Conservation (phyloP, 2,113 vertebrate species). For the Sorex araneus region DNA sequence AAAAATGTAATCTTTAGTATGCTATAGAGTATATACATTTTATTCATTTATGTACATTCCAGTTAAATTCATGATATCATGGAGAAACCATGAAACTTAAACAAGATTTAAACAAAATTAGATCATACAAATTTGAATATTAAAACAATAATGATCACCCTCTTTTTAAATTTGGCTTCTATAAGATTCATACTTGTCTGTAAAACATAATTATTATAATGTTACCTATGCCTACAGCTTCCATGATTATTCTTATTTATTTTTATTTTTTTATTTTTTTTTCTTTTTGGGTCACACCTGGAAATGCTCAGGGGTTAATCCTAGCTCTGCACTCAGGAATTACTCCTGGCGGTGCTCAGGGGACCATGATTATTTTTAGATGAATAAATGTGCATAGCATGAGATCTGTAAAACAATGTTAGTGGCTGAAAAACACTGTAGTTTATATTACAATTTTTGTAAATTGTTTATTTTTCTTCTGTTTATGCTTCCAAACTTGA, state of each 20-base stretch:
- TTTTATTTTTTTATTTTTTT: too few relatives aligned
- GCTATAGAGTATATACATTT: too few relatives aligned
- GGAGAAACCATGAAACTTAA: constrained; percentile 10
- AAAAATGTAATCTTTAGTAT: background rate
- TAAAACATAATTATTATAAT: background rate
- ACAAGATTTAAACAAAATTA: background rate
- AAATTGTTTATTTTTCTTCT: background rate
- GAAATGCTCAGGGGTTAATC: too few relatives aligned
- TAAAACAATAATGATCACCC: background rate
- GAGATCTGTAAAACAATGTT: background rate
- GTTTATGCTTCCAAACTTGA: constrained; percentile 23
- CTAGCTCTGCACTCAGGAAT: too few relatives aligned
- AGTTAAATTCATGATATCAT: background rate
- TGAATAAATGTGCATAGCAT: background rate
- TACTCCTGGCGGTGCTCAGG: too few relatives aligned
- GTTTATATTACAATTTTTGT: background rate
- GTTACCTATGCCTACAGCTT: background rate
- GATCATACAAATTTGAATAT: background rate
- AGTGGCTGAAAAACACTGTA: background rate
- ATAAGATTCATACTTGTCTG: background rate
- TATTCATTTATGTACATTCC: background rate
- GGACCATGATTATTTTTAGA: constrained; percentile 8
- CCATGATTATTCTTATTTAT: background rate
- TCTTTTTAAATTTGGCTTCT: constrained; percentile 19
- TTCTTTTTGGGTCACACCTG: too few relatives aligned